Evolutionary conservation across 2,113 vertebrate genomes (phyloP).

Genomic region (Podarcis muralis): DNA sequence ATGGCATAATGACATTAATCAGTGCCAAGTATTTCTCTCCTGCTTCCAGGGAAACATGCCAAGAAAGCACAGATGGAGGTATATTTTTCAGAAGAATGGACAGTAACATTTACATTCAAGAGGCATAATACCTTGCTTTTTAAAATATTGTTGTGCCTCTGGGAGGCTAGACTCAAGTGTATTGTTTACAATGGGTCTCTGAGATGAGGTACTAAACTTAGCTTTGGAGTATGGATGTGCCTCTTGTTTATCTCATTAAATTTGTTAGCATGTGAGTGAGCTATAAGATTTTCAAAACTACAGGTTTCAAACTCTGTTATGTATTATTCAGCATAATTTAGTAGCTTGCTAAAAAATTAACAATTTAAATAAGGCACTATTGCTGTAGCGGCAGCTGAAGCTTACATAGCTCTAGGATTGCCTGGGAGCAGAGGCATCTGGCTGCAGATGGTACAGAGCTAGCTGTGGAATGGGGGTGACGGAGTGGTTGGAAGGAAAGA

Average conservation of each 20-base stretch:
- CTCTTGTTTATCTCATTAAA: background rate
- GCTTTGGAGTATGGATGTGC: background rate
- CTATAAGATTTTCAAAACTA: slow-evolving; percentile 7
- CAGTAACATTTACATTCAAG: background rate
- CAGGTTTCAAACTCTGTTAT: slow-evolving; percentile 17
- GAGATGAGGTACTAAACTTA: background rate
- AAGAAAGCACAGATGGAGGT: slow-evolving; percentile 17
- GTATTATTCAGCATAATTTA: slow-evolving; percentile 25
- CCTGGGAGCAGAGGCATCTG: slow-evolving; percentile 39
- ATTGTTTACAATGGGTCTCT: background rate
- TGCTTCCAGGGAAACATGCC: background rate
- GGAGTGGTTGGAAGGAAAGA: background rate
- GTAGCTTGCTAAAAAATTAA: slow-evolving; percentile 33
- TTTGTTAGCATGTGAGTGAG: background rate
- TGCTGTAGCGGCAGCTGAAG: slow-evolving; percentile 30
- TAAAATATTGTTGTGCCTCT: background rate
- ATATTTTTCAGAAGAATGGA: slow-evolving; percentile 18
- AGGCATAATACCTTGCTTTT: background rate
- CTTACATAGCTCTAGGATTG: slow-evolving; percentile 30
- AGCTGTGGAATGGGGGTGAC: background rate
- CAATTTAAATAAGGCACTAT: slow-evolving; percentile 34
- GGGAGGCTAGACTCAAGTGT: background rate
- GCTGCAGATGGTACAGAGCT: slow-evolving; percentile 35
- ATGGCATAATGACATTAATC: slow-evolving; percentile 5
- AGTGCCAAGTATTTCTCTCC: background rate